Evolutionary conservation across 2,797 vertebrate species (phyloP).

Genomic region (Fratercula arctica): DNA sequence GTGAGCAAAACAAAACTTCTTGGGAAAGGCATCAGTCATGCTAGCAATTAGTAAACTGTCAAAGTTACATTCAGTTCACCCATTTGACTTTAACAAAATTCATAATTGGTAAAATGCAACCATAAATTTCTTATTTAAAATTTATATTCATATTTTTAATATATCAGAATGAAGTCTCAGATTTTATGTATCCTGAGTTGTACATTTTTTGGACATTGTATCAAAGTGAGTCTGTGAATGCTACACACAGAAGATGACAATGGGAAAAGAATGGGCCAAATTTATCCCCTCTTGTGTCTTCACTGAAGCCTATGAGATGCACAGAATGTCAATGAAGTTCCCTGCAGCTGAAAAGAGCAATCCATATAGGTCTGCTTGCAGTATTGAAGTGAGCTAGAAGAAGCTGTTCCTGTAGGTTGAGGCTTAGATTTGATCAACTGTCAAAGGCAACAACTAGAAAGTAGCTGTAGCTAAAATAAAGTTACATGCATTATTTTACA

Average conservation of each 20-base stretch:
- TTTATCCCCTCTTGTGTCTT: background rate
- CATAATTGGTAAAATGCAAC: background rate
- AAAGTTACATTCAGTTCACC: background rate
- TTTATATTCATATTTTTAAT: background rate
- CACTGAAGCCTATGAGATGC: background rate
- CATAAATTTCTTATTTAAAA: background rate
- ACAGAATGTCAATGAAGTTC: background rate
- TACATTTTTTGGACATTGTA: background rate
- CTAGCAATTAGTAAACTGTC: background rate
- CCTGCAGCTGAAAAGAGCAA: background rate
- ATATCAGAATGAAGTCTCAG: background rate
- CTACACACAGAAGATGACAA: background rate
- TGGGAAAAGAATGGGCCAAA: background rate
- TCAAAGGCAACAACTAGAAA: background rate
- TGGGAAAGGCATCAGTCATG: background rate
- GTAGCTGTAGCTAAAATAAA: background rate
- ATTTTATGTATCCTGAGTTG: background rate
- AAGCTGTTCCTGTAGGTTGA: background rate
- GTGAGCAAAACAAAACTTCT: background rate
- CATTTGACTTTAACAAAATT: background rate
- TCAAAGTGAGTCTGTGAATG: background rate
- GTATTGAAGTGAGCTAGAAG: background rate
- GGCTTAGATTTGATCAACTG: background rate
- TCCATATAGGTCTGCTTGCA: background rate
- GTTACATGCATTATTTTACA: background rate